Evolutionary conservation across 2,888 invertebrate genomes (phyloP).

Genomic region (Belgica antarctica): DNA sequence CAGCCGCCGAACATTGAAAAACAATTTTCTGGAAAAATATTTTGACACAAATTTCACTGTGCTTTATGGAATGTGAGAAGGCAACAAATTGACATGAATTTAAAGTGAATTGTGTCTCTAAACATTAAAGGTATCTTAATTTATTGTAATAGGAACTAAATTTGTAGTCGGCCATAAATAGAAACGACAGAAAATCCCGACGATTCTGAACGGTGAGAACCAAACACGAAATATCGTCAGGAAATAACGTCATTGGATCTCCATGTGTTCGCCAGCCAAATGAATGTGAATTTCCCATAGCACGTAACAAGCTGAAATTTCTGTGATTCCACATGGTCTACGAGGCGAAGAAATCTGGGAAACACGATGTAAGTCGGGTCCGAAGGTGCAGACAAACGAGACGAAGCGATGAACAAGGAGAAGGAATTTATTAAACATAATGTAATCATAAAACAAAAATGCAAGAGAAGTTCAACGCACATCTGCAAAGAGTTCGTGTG

Average conservation of each 20-base stretch:
- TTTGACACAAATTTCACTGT: conserved; percentile 9
- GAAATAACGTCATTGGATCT: conserved; percentile 10
- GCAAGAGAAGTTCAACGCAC: not conserved
- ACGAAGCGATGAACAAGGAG: not conserved
- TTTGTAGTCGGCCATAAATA: not conserved
- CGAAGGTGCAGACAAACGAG: not conserved
- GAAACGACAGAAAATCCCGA: not conserved
- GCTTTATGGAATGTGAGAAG: not conserved
- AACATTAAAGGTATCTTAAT: conserved; percentile 4
- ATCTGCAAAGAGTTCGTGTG: conserved; percentile 30
- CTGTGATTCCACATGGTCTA: conserved; percentile 29
- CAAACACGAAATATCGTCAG: not conserved
- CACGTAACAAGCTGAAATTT: conserved; percentile 12
- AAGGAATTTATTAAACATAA: conserved; percentile 16
- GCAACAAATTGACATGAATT: conserved; percentile 23
- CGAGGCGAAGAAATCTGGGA: not conserved
- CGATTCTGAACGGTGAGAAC: not conserved
- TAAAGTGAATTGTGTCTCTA: not conserved
- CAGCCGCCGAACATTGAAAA: conserved; percentile 23
- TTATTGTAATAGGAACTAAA: conserved; percentile 7
- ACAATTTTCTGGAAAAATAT: conserved; percentile 10
- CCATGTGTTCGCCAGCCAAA: not conserved
- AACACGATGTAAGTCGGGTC: not conserved
- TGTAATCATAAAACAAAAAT: conserved; percentile 30
- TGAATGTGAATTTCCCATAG: conserved; percentile 9